A percentile compares a stretch with the other conserved stretches of the same genome.
These are phyloP conservation scores for Criorhina ranunculi DNA, from an alignment of 2,888 invertebrate genomes.

Conservation along the genomic window DNA sequence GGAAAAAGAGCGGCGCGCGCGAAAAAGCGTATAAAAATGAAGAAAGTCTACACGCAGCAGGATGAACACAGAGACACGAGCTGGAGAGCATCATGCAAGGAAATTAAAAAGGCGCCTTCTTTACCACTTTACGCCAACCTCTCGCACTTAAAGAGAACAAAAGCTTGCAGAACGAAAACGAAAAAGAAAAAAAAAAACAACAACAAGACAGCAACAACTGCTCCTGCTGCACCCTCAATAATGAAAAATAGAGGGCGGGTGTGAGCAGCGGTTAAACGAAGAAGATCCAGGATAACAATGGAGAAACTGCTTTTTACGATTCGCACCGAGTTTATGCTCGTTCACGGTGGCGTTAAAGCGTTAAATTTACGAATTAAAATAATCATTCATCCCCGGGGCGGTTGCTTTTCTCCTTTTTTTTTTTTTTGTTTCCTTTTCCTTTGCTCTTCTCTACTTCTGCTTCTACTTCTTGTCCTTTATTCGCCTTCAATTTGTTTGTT, in stretches of 20 bases:
- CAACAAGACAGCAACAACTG: conserved; percentile 25
- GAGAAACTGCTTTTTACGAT: conserved; percentile 57
- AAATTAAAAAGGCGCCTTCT: conserved; percentile 39
- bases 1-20: conserved; percentile 6
- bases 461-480: background rate
- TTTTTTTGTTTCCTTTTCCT: background rate
- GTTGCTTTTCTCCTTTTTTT: background rate
- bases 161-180: too few relatives aligned
- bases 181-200: background rate
- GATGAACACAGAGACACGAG: background rate
- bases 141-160: background rate
- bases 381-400: conserved; percentile 25
- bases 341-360: conserved; percentile 71
- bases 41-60: conserved; percentile 30
- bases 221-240: conserved; percentile 49
- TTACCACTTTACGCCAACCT: background rate
- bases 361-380: conserved; percentile 71
- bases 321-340: conserved; percentile 59
- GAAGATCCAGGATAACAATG: conserved; percentile 57
- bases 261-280: conserved; percentile 21
- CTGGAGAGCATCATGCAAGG: conserved; percentile 11
- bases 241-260: conserved; percentile 28
- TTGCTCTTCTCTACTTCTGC: background rate
- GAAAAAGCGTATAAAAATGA: conserved; percentile 23
- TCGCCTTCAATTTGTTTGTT: conserved; percentile 21